Conservation (phyloP, 2,113 vertebrate species). For the Marcusenius ussheri region DNA sequence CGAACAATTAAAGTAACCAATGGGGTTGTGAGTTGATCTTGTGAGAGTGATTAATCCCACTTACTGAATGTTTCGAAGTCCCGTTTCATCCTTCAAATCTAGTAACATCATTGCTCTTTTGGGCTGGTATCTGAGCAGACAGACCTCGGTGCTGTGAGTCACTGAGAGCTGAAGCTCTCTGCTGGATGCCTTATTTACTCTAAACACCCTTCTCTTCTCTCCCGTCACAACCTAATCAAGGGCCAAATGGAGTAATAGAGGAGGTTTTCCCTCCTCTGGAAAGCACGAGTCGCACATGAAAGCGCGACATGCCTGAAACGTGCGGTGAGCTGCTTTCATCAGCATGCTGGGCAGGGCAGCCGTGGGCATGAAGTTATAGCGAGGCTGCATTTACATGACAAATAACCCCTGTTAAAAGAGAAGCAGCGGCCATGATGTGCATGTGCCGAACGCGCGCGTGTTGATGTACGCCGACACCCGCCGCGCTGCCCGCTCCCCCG, state of each 20-base stretch:
- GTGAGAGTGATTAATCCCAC: background rate
- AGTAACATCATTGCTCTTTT: background rate
- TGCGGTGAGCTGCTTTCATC: background rate
- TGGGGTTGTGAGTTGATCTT: background rate
- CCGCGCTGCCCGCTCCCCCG: rapidly evolving
- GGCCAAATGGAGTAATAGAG: slow-evolving; percentile 1
- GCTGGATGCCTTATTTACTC: background rate
- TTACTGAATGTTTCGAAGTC: background rate
- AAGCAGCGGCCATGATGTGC: background rate
- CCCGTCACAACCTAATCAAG: background rate
- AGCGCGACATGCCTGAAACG: background rate
- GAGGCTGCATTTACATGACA: background rate
- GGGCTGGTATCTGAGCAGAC: background rate
- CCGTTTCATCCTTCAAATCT: background rate
- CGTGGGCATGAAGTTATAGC: background rate
- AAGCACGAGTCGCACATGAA: background rate
- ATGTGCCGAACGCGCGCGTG: background rate
- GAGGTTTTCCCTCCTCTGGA: background rate
- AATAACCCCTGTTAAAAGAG: background rate
- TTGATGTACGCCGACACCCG: background rate
- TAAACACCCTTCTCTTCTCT: background rate
- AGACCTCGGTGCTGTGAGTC: background rate
- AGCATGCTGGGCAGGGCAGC: background rate
- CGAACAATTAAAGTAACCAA: background rate
- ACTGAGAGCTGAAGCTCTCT: background rate